Base-by-base conservation (phyloP, 2,888 invertebrate species). In the Dicyrtoma fusca region DNA sequence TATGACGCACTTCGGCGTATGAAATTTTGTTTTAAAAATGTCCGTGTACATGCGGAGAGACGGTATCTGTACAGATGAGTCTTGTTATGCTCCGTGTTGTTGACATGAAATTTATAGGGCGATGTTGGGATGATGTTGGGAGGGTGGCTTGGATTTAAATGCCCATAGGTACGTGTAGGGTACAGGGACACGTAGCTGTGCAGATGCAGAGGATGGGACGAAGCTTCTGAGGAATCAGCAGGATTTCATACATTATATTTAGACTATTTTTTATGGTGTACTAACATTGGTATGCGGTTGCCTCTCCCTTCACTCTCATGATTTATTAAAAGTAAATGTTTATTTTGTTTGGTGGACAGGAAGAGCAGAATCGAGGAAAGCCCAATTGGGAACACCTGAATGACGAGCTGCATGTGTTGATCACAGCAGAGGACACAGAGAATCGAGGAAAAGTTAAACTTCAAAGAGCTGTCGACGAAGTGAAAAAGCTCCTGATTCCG, bases 371-470 rank as follows among this genome's bases (percentile, higher is more conserved):
- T 87, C 90, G 97, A 84, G 99, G 99, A 81, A 99, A 99, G 86
- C 97, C 98, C 79, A 99, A 99, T 87, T 99, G 99, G 99, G 99
- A 99, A 85, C 99, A 99, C 84, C 87, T 99, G 84, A 96, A 95
- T 82, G 99, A 99, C 84, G 98, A 99, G 82, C 88, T 99, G 72
- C 99, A 99, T 86, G 98, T 99, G 77, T 87, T 99, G 81, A 91
- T 99, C 82, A 98, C 97, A 81, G 98, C 98, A 34, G 99, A 99
- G 86, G 99, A 99, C 85, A 95, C 97, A 77, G 94, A 96, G 84
- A 97, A 98, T 86, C 89, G 99, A 83, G 96, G 97, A 78, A 92
- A 93, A 84, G 86, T 97, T 77, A 98, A 99, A 86, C 88, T 99
- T 82, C 90, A 91, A 82, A 90, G 97, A 82, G 99, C 99, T 62